These are phyloP conservation scores for Aleiodes leptofemur DNA, from an alignment of 2,888 invertebrate genomes.

Conservation along the genomic window DNA sequence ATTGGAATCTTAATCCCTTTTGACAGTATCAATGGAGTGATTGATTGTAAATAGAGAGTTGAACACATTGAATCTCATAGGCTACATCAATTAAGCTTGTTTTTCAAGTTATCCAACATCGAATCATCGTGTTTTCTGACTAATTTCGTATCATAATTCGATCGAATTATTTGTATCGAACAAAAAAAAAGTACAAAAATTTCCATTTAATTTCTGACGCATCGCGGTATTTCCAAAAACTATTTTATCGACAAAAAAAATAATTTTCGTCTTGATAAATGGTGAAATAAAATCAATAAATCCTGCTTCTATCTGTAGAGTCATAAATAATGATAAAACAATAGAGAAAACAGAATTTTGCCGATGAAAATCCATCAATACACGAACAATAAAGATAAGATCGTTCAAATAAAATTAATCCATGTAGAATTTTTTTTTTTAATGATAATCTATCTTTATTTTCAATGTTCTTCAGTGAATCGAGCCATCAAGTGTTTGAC, in stretches of 20 bases:
- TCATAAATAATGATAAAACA: slow-evolving; percentile 43
- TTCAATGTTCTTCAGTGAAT: slow-evolving; percentile 19
- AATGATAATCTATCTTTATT: background rate
- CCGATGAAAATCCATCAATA: slow-evolving; percentile 10
- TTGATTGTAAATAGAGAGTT: slow-evolving; percentile 42
- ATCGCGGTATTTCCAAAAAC: background rate
- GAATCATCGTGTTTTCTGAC: background rate
- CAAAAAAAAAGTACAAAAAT: background rate
- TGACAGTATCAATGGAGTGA: slow-evolving; percentile 54
- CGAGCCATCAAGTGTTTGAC: slow-evolving; percentile 29
- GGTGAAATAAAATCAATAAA: slow-evolving; percentile 1
- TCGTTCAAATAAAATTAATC: background rate
- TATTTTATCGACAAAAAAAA: background rate
- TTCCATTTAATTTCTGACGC: slow-evolving; percentile 1
- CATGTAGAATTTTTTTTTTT: background rate
- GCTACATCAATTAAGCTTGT: too few relatives aligned
- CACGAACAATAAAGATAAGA: slow-evolving; percentile 22
- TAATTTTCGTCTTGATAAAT: background rate
- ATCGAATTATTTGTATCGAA: background rate
- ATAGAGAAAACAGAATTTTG: background rate
- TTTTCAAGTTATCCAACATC: too few relatives aligned
- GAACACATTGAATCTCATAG: background rate
- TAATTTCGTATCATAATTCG: background rate
- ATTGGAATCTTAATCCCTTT: slow-evolving; percentile 54
- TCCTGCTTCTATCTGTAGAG: background rate